Evolutionary conservation across 2,797 vertebrate species (phyloP), one percentile per base, ranked within the genome.

Genomic region (Epinephelus awoara): DNA sequence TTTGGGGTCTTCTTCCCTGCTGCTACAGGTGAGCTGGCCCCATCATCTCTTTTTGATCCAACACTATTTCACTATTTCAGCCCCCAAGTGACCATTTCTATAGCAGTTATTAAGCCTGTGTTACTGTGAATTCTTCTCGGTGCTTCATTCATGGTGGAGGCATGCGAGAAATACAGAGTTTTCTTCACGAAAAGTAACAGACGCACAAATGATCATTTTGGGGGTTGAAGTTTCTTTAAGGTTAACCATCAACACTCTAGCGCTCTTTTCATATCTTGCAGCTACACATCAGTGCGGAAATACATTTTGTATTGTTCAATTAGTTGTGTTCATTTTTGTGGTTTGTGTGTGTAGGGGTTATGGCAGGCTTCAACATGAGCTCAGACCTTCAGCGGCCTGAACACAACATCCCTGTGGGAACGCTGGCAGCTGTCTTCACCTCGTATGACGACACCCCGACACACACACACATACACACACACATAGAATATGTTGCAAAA

Each of bases 281-380:
- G 40, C 42, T 59, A 23, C 27, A 56, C 19, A 29, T 61, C 14
- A 18, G n/a, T 57, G 2, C 66, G 23, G 72, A 79, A 71, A 65
- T 27, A 10, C 8, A 51, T 72, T 59, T 67, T 70, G 56, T 49
- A 34, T 64, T 69, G 19, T 47, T 25, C 34, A 42, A 51, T 73
- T 18, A 71, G 13, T 77, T 81, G 51, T 89, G n/a, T 86, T 49
- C 51, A 75, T 89, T 46, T 88, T 42, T 88, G 82, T 87, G 79
- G 75, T 70, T 59, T 82, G 2, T 73, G 68, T 82, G 46, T 94
- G 77, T 91, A 99, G 98, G 98, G 91, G 98, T 99, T 86, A 99
- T 99, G 98, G 97, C 97, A 50, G 98, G 98, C 66, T 99, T 99
- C 94, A 99, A 99, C 90, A 99, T 99, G 98, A 99, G 97, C 50